Evolutionary conservation across 1,140 invertebrate genomes (phyloP).

Genomic region (Manduca sexta): DNA sequence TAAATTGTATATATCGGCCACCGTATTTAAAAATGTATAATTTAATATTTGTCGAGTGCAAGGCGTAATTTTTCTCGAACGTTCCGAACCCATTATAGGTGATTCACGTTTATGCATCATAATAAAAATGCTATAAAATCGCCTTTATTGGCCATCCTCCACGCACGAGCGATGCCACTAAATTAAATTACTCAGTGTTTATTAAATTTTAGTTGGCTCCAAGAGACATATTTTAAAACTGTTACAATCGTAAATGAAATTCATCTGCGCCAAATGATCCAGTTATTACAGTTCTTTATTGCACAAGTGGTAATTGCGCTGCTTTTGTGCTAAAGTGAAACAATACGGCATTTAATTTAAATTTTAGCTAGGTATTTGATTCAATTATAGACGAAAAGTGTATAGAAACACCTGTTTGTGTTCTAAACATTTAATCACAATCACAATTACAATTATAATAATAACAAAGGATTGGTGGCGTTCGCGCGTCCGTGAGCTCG

Average conservation of each 20-base stretch:
- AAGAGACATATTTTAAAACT: constrained; percentile 52
- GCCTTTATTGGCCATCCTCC: constrained; percentile 66
- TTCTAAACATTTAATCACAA: no score
- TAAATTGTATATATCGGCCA: constrained; percentile 24
- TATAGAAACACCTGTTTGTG: no score
- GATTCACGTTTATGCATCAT: constrained; percentile 68
- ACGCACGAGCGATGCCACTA: constrained; percentile 54
- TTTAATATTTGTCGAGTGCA: constrained; percentile 28
- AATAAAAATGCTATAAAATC: constrained; percentile 68
- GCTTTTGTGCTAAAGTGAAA: no score
- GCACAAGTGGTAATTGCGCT: neutral
- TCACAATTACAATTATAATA: no score
- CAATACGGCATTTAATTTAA: no score
- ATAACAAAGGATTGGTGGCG: no score
- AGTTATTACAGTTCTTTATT: constrained; percentile 5
- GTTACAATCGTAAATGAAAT: constrained; percentile 41
- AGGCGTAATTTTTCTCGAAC: constrained; percentile 34
- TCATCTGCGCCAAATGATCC: constrained; percentile 50
- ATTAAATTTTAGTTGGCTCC: constrained; percentile 66
- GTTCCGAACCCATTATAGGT: constrained; percentile 43
- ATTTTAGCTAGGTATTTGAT: no score
- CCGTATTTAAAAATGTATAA: constrained; percentile 29
- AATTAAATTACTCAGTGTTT: constrained; percentile 67
- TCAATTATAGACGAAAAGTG: no score
- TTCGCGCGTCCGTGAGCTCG: no score